These are phyloP conservation scores for Drosophila auraria DNA, from an alignment of 1,140 invertebrate genomes.

Conservation along the genomic window DNA sequence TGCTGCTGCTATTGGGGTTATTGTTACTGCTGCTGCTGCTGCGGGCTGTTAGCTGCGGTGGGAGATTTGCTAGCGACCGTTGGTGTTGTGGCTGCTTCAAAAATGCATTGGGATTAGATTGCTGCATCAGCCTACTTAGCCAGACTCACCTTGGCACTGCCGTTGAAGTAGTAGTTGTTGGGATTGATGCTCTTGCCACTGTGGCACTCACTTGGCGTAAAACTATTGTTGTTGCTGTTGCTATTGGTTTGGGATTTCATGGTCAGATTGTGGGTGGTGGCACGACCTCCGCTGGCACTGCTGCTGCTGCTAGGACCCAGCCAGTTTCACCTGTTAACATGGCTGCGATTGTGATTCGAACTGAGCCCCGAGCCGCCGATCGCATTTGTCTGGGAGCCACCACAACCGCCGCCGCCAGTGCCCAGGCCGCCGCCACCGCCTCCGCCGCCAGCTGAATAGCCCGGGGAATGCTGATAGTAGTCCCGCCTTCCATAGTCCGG, in stretches of 20 bases:
- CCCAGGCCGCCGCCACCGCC: constrained; percentile 7
- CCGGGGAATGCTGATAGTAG: constrained; percentile 81
- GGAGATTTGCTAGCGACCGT: constrained; percentile 51
- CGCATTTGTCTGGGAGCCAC: constrained; percentile 60
- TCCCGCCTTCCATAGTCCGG: constrained; percentile 76
- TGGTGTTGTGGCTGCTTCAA: constrained; percentile 40
- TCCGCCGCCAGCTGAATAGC: constrained; percentile 56
- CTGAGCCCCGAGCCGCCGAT: constrained; percentile 69
- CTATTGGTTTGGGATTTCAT: constrained; percentile 54
- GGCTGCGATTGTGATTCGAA: constrained; percentile 82
- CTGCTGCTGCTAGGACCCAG: constrained; percentile 56
- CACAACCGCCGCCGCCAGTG: constrained; percentile 25
- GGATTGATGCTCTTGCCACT: constrained; percentile 37
- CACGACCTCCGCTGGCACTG: constrained; percentile 52
- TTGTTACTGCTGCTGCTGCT: constrained; percentile 39
- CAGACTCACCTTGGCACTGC: constrained; percentile 51
- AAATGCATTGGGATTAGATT: neutral
- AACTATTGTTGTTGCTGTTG: constrained; percentile 51
- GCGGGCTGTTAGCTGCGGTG: constrained; percentile 51
- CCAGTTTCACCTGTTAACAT: constrained; percentile 85
- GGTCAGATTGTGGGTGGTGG: constrained; percentile 56
- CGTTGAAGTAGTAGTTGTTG: constrained; percentile 38
- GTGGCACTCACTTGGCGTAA: constrained; percentile 41
- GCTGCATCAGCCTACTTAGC: neutral
- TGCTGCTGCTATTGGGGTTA: constrained; percentile 30